Conservation (phyloP, 2,797 vertebrate species). For the Urocyon cinereoargenteus region DNA sequence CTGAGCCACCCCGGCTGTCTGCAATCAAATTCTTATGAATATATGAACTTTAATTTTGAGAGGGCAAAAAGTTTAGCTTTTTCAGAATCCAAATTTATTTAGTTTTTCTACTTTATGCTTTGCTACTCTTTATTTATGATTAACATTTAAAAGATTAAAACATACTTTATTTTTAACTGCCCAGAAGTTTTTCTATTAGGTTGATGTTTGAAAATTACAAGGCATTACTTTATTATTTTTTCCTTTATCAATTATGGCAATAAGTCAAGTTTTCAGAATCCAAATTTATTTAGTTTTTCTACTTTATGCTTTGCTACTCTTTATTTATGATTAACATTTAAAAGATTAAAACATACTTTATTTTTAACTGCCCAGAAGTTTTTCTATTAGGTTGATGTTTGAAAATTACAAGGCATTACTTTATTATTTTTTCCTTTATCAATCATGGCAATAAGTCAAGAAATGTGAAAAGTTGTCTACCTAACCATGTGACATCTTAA, state of each 20-base stretch:
- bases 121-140: background rate
- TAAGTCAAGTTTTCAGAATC: conserved; percentile 1
- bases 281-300: conserved; percentile 31
- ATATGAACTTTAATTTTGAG: conserved; percentile 51
- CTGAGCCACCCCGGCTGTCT: too few species aligned
- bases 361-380: background rate
- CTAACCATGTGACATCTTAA: background rate
- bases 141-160: conserved; percentile 41
- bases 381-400: background rate
- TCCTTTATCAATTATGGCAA: background rate
- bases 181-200: background rate
- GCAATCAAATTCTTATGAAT: background rate
- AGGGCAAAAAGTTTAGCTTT: background rate
- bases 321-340: conserved; percentile 37
- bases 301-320: background rate
- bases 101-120: conserved; percentile 15
- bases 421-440: background rate
- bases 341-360: background rate
- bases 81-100: conserved; percentile 33
- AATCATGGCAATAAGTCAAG: background rate
- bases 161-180: background rate
- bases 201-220: conserved; percentile 6
- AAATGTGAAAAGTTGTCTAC: background rate
- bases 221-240: background rate
- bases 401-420: background rate